A percentile compares a stretch with the other conserved stretches of the same genome.
phyloP scores from a whole-genome alignment of 1,140 invertebrate species.

The Bombus superbus region DNA sequence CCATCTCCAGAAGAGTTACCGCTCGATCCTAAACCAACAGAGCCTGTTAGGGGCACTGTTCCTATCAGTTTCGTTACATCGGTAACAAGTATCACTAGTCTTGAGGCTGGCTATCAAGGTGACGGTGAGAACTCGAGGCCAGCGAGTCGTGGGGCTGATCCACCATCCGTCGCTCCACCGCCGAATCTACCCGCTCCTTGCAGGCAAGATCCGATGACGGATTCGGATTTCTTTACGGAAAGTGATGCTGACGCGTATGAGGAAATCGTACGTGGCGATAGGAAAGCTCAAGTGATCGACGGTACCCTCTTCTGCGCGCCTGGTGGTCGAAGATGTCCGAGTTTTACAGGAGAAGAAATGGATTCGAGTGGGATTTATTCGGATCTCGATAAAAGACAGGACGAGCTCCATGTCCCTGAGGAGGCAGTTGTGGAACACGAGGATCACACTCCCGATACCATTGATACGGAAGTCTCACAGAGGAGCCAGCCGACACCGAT shows the following conservation, averaged over 20 bases:
- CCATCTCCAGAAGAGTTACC: conserved; percentile 92
- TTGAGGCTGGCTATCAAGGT: conserved; percentile 93
- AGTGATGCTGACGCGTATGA: conserved; percentile 92
- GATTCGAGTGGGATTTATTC: conserved; percentile 94
- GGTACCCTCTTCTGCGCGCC: conserved; percentile 90
- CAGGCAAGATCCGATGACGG: conserved; percentile 92
- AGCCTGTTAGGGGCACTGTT: conserved; percentile 58
- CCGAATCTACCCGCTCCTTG: conserved; percentile 75
- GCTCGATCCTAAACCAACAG: conserved; percentile 85
- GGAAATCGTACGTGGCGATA: conserved; percentile 88
- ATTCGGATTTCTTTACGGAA: conserved; percentile 94
- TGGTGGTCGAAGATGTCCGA: conserved; percentile 78
- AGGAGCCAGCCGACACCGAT: conserved; percentile 76
- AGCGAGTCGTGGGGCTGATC: conserved; percentile 89
- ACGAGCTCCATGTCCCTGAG: conserved; percentile 70
- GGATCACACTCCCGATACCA: conserved; percentile 75
- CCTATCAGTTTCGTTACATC: conserved; percentile 90
- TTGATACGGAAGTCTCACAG: conserved; percentile 78
- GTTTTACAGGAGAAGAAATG: conserved; percentile 87
- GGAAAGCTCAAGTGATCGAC: conserved; percentile 88
- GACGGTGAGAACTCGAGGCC: conserved; percentile 92
- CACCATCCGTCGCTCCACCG: conserved; percentile 83
- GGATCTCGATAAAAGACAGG: conserved; percentile 88
- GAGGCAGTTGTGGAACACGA: conserved; percentile 69
- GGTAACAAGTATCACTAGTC: conserved; percentile 92